These are phyloP conservation scores for Struthidea cinerea DNA, from an alignment of 2,113 vertebrate genomes.

Conservation along the genomic window DNA sequence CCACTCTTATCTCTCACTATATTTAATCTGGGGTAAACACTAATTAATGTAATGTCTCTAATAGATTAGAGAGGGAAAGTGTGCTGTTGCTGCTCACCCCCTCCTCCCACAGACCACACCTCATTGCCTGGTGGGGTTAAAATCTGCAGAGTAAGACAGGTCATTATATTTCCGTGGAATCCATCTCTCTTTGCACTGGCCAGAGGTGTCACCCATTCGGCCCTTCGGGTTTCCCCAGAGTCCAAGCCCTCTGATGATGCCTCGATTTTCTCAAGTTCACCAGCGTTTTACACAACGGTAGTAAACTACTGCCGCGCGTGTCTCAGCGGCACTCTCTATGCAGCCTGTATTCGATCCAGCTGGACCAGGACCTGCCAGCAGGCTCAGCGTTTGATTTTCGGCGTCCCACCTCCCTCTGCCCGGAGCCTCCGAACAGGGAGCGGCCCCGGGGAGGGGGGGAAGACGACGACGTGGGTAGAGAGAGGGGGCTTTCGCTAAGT, in stretches of 20 bases:
- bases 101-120: background rate
- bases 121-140: background rate
- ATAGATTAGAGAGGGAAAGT: background rate
- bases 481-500: background rate
- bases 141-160: background rate
- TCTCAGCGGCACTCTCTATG: background rate
- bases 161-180: background rate
- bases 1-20: background rate
- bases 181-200: background rate
- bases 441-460: background rate
- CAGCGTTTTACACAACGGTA: too few species aligned
- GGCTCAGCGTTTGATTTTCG: background rate
- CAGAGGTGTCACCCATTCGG: background rate
- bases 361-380: background rate
- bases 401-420: background rate
- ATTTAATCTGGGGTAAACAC: background rate
- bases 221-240: background rate
- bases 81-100: background rate
- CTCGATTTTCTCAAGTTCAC: background rate
- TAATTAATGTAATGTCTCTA: slow-evolving; percentile 16
- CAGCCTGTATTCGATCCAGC: background rate
- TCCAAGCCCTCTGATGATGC: too few species aligned
- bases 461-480: too few species aligned
- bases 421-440: background rate
- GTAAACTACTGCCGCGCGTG: accelerated